These are phyloP conservation scores for Argyresthia goedartella DNA, from an alignment of 2,888 invertebrate genomes.

Conservation along the genomic window DNA sequence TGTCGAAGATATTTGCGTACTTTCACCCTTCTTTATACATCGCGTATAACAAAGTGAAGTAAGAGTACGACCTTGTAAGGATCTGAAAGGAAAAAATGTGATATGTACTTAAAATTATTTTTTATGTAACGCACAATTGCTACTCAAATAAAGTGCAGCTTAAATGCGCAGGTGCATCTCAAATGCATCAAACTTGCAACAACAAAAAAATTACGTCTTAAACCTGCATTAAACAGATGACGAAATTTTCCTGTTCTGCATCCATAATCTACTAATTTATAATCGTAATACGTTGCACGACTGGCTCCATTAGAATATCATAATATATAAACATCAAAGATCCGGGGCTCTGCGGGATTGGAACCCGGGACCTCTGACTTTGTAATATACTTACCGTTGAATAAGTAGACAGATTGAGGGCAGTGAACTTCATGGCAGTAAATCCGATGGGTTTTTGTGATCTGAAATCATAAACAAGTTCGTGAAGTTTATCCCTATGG, in stretches of 20 bases:
- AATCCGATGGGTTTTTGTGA: slow-evolving; percentile 56
- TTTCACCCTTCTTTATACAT: slow-evolving; percentile 44
- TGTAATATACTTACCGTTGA: slow-evolving; percentile 32
- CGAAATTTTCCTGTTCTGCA: no score
- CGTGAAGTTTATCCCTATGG: no score
- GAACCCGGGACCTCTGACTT: no score
- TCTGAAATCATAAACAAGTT: slow-evolving; percentile 25
- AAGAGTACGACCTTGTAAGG: slow-evolving; percentile 54
- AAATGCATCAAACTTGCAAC: not conserved
- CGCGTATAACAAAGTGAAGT: slow-evolving; percentile 58
- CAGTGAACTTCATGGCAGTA: slow-evolving; percentile 58
- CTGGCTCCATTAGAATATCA: no score
- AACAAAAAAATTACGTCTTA: not conserved
- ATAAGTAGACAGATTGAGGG: slow-evolving; percentile 52
- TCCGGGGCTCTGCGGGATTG: no score
- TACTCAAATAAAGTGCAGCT: no score
- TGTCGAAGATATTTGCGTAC: no score
- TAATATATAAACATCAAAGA: no score
- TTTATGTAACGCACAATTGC: no score
- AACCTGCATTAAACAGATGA: slow-evolving; percentile 2
- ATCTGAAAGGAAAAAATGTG: slow-evolving; percentile 37
- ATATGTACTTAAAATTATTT: not conserved
- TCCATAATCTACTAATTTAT: no score
- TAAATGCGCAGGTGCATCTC: no score
- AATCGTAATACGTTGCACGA: no score